Evolutionary conservation across 2,888 invertebrate genomes (phyloP), one percentile per base, ranked within the genome.

Genomic region (Stegophylla sp.): DNA sequence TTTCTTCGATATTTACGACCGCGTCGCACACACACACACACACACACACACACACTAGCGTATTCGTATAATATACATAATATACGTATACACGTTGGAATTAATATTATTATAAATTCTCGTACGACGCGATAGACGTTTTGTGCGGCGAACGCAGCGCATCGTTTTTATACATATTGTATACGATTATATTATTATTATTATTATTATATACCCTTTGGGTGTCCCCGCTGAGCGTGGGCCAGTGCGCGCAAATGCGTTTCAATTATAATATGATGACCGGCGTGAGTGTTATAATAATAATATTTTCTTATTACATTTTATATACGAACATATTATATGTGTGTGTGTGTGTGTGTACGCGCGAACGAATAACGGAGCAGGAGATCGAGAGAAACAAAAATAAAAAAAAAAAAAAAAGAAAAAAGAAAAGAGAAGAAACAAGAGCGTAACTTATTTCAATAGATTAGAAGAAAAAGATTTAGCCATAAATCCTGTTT

Each of bases 401-500:
- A 56, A 56, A 23, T 23, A 41, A 56, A 41, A 56, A 20, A 56
- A 13, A 56, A 41, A 56, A 56, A 20, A 34, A 56, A 41, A 23
- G 43, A 10, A 56, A 73, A 12, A 53, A 48, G 9, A 48, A 51
- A 69, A n/a, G 51, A 28, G 51, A 53, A 3, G 43, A 76, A 71
- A 61, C 71, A 71, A 79, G 71, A 71, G 61, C 69, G 71, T 71
- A 79, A 71, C 41, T 63, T 79, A 63, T 79, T 71, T 71, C 28
- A 61, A 71, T 71, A 79, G 79, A 61, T 79, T 79, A 79, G 67
- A 69, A 79, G 67, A 69, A 79, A 79, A 59, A 69, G 69, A 79
- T 79, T 79, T 79, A 71, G 69, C 79, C 59, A 63, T 79, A 79
- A 79, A 79, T 79, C 79, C 71, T 79, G 71, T 79, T 79, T 63